These are phyloP conservation scores for Protosalanx chinensis DNA, from an alignment of 2,797 vertebrate species.

Conservation along the genomic window DNA sequence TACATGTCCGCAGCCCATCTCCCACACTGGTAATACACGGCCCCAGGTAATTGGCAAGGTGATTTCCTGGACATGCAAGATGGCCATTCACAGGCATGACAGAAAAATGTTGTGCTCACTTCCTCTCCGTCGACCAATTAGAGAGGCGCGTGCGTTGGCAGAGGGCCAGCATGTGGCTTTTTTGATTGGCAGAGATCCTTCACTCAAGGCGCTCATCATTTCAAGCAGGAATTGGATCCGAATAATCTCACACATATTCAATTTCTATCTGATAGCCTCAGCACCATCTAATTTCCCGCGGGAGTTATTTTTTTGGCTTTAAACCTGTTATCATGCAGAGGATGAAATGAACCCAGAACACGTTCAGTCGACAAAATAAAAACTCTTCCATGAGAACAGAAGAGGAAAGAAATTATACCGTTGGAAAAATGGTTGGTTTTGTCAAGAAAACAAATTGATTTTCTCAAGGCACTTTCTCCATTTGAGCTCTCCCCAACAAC, in stretches of 20 bases:
- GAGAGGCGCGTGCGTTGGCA: neutral
- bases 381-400: constrained; percentile 35
- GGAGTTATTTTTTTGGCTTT: constrained; percentile 60
- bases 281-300: constrained; percentile 62
- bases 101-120: constrained; percentile 20
- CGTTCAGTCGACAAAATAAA: constrained; percentile 29
- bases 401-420: constrained; percentile 17
- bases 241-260: constrained; percentile 56
- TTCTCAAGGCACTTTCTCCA: constrained; percentile 24
- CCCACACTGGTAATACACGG: constrained; percentile 42
- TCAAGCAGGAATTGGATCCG: constrained; percentile 55
- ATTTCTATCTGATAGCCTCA: constrained; percentile 54
- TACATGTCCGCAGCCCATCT: constrained; percentile 41
- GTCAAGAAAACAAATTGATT: constrained; percentile 24
- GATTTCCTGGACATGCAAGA: constrained; percentile 16
- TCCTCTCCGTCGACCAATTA: constrained; percentile 60
- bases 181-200: constrained; percentile 55
- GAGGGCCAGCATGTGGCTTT: constrained; percentile 21
- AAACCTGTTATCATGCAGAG: constrained; percentile 63
- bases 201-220: constrained; percentile 60
- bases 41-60: constrained; percentile 54
- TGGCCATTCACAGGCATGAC: constrained; percentile 37
- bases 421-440: constrained; percentile 29
- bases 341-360: constrained; percentile 49
- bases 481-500: constrained; percentile 5